These are phyloP conservation scores for Cydia splendana DNA, from an alignment of 1,140 invertebrate genomes.

Conservation along the genomic window DNA sequence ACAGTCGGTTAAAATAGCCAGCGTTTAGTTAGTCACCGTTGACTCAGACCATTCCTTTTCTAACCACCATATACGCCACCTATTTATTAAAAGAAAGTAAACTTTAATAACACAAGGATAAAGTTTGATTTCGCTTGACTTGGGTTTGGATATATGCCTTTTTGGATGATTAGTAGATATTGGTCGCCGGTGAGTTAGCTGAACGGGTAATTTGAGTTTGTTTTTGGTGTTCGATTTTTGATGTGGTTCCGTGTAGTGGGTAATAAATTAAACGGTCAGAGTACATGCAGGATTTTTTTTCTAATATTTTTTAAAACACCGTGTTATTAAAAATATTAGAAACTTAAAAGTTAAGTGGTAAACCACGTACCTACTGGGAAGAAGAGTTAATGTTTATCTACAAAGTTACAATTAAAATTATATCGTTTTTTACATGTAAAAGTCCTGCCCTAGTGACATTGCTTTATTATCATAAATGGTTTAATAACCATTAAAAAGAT, in stretches of 20 bases:
- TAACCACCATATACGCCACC: neutral
- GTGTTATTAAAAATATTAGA: too few species aligned
- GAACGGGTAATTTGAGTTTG: slow-evolving; percentile 8
- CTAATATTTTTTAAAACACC: too few species aligned
- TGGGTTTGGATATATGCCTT: neutral
- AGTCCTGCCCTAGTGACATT: too few species aligned
- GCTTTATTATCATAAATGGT: too few species aligned
- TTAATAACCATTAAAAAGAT: too few species aligned
- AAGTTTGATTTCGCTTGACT: neutral
- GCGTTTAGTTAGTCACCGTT: neutral
- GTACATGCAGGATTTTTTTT: too few species aligned
- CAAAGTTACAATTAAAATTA: too few species aligned
- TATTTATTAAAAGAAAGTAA: neutral
- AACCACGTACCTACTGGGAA: too few species aligned
- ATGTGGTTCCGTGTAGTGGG: slow-evolving; percentile 5
- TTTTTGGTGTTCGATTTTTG: slow-evolving; percentile 18
- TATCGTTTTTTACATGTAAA: too few species aligned
- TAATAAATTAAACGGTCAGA: too few species aligned
- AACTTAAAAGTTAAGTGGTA: too few species aligned
- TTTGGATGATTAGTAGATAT: neutral
- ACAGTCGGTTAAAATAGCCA: slow-evolving; percentile 8
- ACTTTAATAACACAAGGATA: neutral
- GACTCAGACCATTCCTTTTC: neutral
- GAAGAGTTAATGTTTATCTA: too few species aligned
- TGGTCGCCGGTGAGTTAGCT: slow-evolving; percentile 5